phyloP scores from a whole-genome alignment of 2,888 invertebrate species.

The Calameuta filiformis region DNA sequence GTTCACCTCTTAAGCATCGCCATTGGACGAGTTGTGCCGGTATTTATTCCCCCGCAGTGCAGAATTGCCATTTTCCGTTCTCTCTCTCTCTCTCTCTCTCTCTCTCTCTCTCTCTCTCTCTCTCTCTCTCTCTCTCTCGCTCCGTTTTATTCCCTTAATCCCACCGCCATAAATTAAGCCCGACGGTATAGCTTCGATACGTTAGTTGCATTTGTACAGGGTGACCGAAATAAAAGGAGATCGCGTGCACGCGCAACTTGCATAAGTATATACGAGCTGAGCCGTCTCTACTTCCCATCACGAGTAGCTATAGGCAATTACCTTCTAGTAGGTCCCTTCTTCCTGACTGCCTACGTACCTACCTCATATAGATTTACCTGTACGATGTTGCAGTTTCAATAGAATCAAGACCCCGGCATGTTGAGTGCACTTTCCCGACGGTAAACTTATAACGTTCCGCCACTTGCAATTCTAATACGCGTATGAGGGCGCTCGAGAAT shows the following conservation, averaged over 20 bases:
- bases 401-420: background rate
- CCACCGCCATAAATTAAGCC: conserved; percentile 54
- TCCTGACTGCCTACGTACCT: background rate
- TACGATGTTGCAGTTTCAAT: background rate
- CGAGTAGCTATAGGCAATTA: background rate
- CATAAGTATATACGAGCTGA: background rate
- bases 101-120: too few species aligned
- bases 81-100: conserved; percentile 27
- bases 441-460: background rate
- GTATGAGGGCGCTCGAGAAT: background rate
- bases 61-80: conserved; percentile 57
- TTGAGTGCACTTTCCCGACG: background rate
- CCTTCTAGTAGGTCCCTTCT: background rate
- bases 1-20: conserved; percentile 32
- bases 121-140: conserved; percentile 27
- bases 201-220: conserved; percentile 48
- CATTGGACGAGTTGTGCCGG: conserved; percentile 19
- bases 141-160: conserved; percentile 55
- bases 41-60: conserved; percentile 49
- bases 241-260: conserved; percentile 3
- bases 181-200: conserved; percentile 54
- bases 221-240: conserved; percentile 17
- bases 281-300: background rate
- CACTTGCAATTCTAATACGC: background rate
- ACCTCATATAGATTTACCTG: background rate